Conservation (phyloP, 2,113 vertebrate species). For the Tretioscincus oriximinensis region DNA sequence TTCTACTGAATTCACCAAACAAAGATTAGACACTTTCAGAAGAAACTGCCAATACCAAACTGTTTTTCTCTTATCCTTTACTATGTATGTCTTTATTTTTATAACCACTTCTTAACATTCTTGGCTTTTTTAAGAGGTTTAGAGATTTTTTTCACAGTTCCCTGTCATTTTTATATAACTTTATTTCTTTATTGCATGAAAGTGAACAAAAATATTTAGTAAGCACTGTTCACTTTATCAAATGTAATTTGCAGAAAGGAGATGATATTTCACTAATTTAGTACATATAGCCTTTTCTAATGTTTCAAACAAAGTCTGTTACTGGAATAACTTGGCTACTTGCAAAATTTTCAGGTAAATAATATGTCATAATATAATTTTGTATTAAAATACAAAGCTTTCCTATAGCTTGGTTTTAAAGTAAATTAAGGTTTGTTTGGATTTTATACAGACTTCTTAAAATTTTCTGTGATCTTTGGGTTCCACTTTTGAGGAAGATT, state of each 20-base stretch:
- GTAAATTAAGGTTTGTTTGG: conserved; percentile 53
- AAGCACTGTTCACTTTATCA: conserved; percentile 67
- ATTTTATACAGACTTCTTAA: conserved; percentile 65
- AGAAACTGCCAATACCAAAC: conserved; percentile 76
- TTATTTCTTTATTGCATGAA: conserved; percentile 65
- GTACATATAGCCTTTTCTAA: conserved; percentile 42
- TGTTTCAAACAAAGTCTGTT: conserved; percentile 64
- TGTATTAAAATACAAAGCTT: conserved; percentile 59
- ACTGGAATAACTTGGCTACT: conserved; percentile 57
- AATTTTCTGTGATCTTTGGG: conserved; percentile 66
- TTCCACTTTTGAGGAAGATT: conserved; percentile 55
- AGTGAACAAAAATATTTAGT: conserved; percentile 71
- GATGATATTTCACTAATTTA: conserved; percentile 68
- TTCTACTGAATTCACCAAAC: conserved; percentile 54
- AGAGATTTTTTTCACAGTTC: conserved; percentile 72
- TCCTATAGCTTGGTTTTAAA: conserved; percentile 67
- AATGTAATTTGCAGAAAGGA: conserved; percentile 62
- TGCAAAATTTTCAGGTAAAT: conserved; percentile 65
- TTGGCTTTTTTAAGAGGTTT: conserved; percentile 67
- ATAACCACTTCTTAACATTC: conserved; percentile 91
- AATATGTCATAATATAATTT: conserved; percentile 61
- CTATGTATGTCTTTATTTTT: conserved; percentile 70
- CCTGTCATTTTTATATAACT: conserved; percentile 71
- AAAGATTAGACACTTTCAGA: conserved; percentile 62
- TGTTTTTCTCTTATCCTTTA: conserved; percentile 64